Conservation (phyloP, 2,797 vertebrate species). For the Crocodylus rhombifer region DNA sequence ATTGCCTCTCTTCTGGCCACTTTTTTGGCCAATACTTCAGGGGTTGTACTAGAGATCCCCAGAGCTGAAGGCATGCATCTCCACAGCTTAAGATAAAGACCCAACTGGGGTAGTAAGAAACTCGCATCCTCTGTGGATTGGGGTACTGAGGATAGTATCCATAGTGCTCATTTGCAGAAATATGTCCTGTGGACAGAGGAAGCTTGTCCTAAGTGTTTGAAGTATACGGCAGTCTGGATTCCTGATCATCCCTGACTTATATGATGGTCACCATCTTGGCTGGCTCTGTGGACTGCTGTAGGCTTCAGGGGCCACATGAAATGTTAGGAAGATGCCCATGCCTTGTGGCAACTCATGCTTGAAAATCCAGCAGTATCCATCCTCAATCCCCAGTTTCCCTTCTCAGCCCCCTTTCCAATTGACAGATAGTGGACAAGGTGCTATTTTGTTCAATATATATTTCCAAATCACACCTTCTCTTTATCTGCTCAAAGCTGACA, state of each 20-base stretch:
- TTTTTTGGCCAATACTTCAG: background rate
- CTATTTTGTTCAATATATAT: background rate
- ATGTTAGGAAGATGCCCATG: background rate
- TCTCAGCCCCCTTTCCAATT: background rate
- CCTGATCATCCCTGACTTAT: fast-evolving
- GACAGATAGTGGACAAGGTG: background rate
- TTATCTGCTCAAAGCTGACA: background rate
- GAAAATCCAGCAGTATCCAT: background rate
- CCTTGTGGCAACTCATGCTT: background rate
- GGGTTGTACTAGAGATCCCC: background rate
- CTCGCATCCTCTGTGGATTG: conserved; percentile 35
- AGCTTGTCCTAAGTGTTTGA: background rate
- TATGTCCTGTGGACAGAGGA: conserved; percentile 8
- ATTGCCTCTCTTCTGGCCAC: background rate
- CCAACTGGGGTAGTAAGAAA: background rate
- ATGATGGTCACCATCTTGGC: background rate
- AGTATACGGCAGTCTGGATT: background rate
- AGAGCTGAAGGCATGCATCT: conserved; percentile 10
- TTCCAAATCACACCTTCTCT: background rate
- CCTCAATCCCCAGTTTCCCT: background rate
- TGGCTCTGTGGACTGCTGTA: background rate
- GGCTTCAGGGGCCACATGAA: background rate
- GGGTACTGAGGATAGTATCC: background rate
- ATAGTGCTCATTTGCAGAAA: background rate
- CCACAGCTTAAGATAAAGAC: conserved; percentile 25